Conservation (phyloP, 2,797 vertebrate genomes). For the Onychomys torridus region DNA sequence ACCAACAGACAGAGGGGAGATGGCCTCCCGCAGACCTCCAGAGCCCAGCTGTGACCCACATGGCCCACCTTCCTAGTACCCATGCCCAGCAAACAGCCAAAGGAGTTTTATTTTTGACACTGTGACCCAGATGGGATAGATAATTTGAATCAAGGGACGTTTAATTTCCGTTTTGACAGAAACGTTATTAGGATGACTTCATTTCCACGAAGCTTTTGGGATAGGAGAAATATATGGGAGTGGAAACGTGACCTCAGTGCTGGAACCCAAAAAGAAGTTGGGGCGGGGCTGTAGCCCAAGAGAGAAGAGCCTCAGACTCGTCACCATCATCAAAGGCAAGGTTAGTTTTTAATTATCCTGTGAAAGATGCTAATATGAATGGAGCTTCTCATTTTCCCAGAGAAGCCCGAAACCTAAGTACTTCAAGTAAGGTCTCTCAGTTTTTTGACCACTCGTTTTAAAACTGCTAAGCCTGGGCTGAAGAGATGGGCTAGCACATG, state of each 20-base stretch:
- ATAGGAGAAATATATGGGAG: background rate
- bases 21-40: background rate
- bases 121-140: background rate
- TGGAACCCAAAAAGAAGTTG: background rate
- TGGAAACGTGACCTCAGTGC: background rate
- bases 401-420: background rate
- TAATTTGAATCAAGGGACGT: background rate
- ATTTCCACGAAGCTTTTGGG: background rate
- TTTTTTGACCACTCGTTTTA: background rate
- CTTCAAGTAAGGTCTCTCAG: background rate
- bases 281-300: background rate
- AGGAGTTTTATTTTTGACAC: background rate
- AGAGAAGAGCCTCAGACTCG: background rate
- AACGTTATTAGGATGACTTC: background rate
- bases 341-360: background rate
- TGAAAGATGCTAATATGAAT: background rate
- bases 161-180: constrained; percentile 16
- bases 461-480: background rate
- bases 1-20: background rate
- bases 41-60: background rate
- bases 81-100: background rate
- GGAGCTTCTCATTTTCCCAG: background rate
- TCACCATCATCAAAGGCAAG: background rate
- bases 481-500: background rate
- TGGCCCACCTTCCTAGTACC: background rate